Percentiles rank a stretch among this genome's conserved stretches.
phyloP scores from a whole-genome alignment of 2,797 vertebrate genomes.

The Poeciliopsis turneri region DNA sequence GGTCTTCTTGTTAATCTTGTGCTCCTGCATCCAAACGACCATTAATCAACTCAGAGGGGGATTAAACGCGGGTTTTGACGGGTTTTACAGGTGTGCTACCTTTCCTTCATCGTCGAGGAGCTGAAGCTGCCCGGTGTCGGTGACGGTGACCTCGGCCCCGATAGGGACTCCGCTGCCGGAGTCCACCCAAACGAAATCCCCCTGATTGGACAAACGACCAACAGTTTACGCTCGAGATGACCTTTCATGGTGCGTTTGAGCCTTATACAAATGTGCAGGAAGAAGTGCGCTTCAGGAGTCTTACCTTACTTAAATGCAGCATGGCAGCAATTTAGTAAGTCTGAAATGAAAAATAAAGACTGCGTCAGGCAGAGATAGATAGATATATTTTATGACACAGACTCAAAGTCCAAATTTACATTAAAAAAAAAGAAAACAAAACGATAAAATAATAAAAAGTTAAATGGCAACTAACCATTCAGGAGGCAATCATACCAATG shows the following conservation, averaged over 20 bases:
- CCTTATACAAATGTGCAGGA: neutral
- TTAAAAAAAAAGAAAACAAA: too few relatives aligned
- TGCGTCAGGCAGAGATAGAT: too few relatives aligned
- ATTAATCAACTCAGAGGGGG: neutral
- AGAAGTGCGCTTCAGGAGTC: neutral
- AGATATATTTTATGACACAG: too few relatives aligned
- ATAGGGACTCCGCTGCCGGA: constrained; percentile 81
- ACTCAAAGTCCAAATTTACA: too few relatives aligned
- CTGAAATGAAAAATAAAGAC: constrained; percentile 27
- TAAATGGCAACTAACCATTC: too few relatives aligned
- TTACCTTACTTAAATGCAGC: constrained; percentile 81
- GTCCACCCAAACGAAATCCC: constrained; percentile 94
- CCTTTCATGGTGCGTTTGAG: neutral
- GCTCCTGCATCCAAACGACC: constrained; percentile 77
- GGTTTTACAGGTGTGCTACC: constrained; percentile 70
- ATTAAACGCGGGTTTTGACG: too few relatives aligned
- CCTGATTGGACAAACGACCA: constrained; percentile 72
- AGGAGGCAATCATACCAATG: too few relatives aligned
- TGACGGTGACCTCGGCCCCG: constrained; percentile 87
- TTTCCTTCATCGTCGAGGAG: constrained; percentile 95
- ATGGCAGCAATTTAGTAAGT: constrained; percentile 54
- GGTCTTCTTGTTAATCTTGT: constrained; percentile 83
- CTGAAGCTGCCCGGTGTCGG: constrained; percentile 84
- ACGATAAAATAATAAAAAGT: too few relatives aligned
- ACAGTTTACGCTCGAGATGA: neutral